Base-by-base conservation (phyloP, 2,113 vertebrate genomes). In the Taxidea taxus region DNA sequence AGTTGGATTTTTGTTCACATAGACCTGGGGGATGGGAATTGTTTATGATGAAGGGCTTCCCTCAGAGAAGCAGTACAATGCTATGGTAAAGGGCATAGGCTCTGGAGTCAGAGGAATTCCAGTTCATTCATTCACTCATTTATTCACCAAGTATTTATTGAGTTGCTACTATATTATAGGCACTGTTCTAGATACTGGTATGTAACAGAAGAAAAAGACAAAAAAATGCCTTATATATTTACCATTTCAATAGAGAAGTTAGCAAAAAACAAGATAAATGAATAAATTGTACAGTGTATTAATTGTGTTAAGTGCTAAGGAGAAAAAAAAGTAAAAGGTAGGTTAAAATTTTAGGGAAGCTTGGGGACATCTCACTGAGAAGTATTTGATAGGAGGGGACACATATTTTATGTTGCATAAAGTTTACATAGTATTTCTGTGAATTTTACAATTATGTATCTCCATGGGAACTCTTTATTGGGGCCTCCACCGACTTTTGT, bases 1-100 rank as follows among this genome's bases (percentile, higher is more conserved):
- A 85, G 85, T 85, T 70, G 42, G n/a, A 62, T 20, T 97, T 96
- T 74, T 89, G 29, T 86, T 92, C 34, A 56, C 25, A 31, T 75
- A 31, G 2, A 42, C 16, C 16, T 58, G 4, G 31, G 8, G 21
- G 13, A 81, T 72, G 49, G 23, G 31, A 1, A 0, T 15, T 74
- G 9, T 54, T 9, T 80, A 29, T 56, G 15, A 90, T 4, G 16
- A 18, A 93, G 6, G 13, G 1, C 78, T 11, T 62, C 10, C 47
- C 7, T 80, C 8, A n/a, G 47, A 62, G n/a, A 92, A 42, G 16
- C 16, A 47, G 21, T n/a, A 42, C 6, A 13, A 6, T 39, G 42
- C 4, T 56, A 0, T 54, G 21, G 29, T 42, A 66, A 60, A 95
- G 13, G 51, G 27, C 6, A 39, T 37, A 66, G 3, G 15, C 12